phyloP scores from a whole-genome alignment of 2,797 vertebrate genomes.

The Peromyscus melanophrys region DNA sequence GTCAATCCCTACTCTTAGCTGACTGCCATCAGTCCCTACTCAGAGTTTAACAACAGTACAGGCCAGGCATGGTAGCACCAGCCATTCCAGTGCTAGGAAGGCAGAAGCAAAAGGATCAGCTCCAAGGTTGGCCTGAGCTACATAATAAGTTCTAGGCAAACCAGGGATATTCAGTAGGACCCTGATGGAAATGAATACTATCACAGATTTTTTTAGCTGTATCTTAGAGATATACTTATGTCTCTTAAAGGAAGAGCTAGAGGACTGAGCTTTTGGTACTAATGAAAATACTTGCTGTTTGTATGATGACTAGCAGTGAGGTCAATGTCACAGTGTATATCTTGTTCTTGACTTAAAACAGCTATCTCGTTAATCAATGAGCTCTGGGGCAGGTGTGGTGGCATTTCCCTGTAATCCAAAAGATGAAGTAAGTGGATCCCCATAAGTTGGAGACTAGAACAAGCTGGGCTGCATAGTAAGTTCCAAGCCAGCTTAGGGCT shows the following conservation, averaged over 20 bases:
- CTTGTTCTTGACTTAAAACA: conserved; percentile 15
- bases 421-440: neutral
- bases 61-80: neutral
- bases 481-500: neutral
- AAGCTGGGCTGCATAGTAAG: neutral
- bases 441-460: neutral
- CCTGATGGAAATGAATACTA: neutral
- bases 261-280: conserved; percentile 13
- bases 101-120: neutral
- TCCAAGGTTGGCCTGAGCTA: neutral
- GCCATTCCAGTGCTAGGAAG: too few relatives aligned
- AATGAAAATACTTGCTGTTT: neutral
- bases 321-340: neutral
- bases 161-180: neutral
- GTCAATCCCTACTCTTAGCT: neutral
- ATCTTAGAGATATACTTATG: neutral
- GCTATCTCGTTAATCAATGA: neutral
- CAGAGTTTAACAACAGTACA: conserved; percentile 9
- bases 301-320: neutral
- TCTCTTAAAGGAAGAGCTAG: neutral
- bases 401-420: neutral
- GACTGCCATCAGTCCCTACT: neutral
- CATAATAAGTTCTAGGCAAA: neutral
- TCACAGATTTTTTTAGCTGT: conserved; percentile 8
- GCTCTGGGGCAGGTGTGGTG: neutral